A percentile compares a stretch with the other conserved stretches of the same genome.
Evolutionary conservation across 1,140 invertebrate genomes (phyloP).

Genomic region (Apolygus lucorum): DNA sequence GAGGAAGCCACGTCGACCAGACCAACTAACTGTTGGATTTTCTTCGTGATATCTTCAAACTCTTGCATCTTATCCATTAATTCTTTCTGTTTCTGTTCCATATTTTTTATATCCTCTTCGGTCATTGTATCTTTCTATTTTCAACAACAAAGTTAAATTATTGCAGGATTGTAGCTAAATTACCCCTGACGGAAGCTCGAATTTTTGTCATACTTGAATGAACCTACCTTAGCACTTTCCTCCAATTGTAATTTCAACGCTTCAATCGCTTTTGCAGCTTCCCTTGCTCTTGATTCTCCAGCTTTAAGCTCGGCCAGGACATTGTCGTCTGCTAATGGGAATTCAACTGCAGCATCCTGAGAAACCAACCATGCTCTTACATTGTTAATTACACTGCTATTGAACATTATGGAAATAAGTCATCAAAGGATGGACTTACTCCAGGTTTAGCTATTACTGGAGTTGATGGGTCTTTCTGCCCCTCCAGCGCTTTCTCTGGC

Average conservation of each 20-base stretch:
- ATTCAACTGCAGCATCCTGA: too few relatives aligned
- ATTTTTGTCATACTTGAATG: too few relatives aligned
- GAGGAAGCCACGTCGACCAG: slow-evolving; percentile 32
- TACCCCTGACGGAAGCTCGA: too few relatives aligned
- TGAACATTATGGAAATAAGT: too few relatives aligned
- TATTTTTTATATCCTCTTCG: slow-evolving; percentile 35
- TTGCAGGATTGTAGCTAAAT: too few relatives aligned
- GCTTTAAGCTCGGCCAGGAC: background rate
- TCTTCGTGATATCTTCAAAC: slow-evolving; percentile 38
- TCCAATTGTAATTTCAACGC: background rate
- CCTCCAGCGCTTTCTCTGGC: too few relatives aligned
- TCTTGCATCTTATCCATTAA: slow-evolving; percentile 37
- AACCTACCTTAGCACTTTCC: background rate
- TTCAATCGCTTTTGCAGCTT: background rate
- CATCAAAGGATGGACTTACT: too few relatives aligned
- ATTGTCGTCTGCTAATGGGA: background rate
- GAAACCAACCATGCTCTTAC: too few relatives aligned
- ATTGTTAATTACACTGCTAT: too few relatives aligned
- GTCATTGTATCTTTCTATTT: slow-evolving; percentile 39
- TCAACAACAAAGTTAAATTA: too few relatives aligned
- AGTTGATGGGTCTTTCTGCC: too few relatives aligned
- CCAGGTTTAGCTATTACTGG: too few relatives aligned
- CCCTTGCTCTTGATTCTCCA: background rate
- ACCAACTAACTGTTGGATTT: slow-evolving; percentile 37
- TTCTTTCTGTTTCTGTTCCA: slow-evolving; percentile 35